Percentiles rank a stretch among this genome's conserved stretches.
These are phyloP conservation scores for Pantherophis guttatus DNA, from an alignment of 2,113 vertebrate genomes.

Conservation along the genomic window DNA sequence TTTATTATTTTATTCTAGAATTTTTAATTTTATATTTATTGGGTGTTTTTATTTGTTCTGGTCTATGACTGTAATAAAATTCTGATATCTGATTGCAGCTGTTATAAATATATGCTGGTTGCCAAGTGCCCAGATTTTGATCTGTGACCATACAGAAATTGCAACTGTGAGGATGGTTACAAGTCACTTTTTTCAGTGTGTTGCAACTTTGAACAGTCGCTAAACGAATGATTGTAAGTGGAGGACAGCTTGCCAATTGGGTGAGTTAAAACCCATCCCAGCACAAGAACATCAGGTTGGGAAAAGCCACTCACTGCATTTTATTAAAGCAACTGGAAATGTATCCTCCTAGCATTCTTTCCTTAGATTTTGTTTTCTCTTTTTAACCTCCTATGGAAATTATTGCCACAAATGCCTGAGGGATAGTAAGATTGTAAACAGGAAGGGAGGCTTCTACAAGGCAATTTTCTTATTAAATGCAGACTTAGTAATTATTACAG, in stretches of 20 bases:
- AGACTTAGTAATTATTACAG: not conserved
- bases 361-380: not conserved
- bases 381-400: not conserved
- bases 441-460: conserved; percentile 14
- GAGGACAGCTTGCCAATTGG: not conserved
- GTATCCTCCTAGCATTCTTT: not conserved
- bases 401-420: not conserved
- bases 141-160: no score
- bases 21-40: no score
- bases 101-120: no score
- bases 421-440: conserved; percentile 1
- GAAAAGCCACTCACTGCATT: not conserved
- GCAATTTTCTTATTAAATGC: not conserved
- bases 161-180: no score
- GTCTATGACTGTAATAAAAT: no score
- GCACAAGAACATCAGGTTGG: not conserved
- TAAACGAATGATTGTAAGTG: no score
- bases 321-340: not conserved
- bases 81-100: no score
- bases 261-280: not conserved
- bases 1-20: no score
- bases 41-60: no score
- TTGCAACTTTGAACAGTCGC: no score
- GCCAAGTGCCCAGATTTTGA: no score
- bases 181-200: no score